phyloP scores from a whole-genome alignment of 2,797 vertebrate species.

The Cyclopterus lumpus region DNA sequence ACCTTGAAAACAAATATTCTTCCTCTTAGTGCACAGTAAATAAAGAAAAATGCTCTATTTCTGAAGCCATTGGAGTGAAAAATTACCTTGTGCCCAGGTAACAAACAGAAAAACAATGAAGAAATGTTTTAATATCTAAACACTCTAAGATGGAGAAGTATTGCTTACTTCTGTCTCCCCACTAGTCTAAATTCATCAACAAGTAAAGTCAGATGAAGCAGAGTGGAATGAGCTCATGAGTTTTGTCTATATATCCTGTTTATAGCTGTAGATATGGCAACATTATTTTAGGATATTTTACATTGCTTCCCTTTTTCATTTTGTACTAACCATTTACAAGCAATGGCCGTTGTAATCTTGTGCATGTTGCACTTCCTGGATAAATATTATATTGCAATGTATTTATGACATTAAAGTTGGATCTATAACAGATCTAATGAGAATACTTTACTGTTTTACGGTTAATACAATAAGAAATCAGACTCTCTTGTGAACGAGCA shows the following conservation, averaged over 20 bases:
- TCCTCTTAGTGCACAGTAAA: neutral
- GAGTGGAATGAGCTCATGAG: neutral
- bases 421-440: neutral
- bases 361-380: neutral
- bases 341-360: neutral
- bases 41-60: neutral
- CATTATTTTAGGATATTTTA: neutral
- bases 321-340: neutral
- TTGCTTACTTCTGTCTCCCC: neutral
- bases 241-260: neutral
- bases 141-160: neutral
- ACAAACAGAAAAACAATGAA: neutral
- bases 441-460: neutral
- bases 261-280: neutral
- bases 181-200: neutral
- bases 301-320: neutral
- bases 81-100: neutral
- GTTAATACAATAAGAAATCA: neutral
- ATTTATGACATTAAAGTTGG: neutral
- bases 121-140: neutral
- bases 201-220: neutral
- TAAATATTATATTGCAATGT: neutral
- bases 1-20: neutral
- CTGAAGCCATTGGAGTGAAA: neutral
- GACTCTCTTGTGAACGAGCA: constrained; percentile 36